Conservation (phyloP, 2,113 vertebrate species). For the Tupaia chinensis region DNA sequence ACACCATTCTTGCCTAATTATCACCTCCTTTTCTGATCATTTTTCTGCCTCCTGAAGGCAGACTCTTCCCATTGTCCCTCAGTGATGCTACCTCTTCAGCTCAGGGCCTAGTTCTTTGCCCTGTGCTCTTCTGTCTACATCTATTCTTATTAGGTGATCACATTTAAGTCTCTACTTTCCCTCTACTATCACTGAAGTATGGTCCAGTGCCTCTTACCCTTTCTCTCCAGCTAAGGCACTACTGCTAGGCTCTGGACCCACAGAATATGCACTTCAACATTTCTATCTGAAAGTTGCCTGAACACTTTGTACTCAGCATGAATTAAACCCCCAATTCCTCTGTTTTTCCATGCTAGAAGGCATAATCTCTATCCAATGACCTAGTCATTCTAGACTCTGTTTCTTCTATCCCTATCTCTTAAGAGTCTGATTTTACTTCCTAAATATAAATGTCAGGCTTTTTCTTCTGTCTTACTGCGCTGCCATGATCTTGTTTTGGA, state of each 20-base stretch:
- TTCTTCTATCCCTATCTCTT: background rate
- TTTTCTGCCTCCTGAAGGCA: background rate
- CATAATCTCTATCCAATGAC: background rate
- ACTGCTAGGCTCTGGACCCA: background rate
- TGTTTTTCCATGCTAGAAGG: background rate
- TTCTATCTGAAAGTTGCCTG: background rate
- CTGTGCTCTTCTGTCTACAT: background rate
- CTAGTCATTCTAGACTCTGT: background rate
- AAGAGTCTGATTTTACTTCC: constrained; percentile 2
- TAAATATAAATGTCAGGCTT: background rate
- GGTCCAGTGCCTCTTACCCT: background rate
- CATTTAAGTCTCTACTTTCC: background rate
- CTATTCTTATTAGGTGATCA: background rate
- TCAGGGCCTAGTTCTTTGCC: background rate
- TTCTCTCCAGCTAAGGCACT: background rate
- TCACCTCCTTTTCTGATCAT: background rate
- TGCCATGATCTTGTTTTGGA: background rate
- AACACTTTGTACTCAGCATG: background rate
- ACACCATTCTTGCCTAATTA: background rate
- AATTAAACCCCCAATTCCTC: background rate
- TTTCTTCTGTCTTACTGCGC: background rate
- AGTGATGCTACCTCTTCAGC: background rate
- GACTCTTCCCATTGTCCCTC: background rate
- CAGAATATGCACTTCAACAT: background rate
- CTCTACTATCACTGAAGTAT: background rate